These are phyloP conservation scores for Apodemus speciosus DNA, from an alignment of 2,113 vertebrate genomes.

Conservation along the genomic window DNA sequence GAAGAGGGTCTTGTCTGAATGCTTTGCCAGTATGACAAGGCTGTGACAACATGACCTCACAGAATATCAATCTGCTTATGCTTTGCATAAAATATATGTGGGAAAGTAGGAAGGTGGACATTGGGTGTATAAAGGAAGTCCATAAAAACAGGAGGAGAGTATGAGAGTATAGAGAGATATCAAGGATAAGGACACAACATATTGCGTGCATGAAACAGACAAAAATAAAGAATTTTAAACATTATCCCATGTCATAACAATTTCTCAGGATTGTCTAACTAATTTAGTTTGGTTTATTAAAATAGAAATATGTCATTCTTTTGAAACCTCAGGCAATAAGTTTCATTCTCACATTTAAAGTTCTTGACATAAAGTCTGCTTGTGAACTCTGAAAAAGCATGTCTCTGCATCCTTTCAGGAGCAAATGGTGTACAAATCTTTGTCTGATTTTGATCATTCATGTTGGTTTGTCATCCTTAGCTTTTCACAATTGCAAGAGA, in stretches of 20 bases:
- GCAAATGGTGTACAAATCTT: neutral
- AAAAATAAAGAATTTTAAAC: neutral
- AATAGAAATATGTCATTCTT: neutral
- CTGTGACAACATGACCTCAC: neutral
- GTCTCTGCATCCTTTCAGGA: neutral
- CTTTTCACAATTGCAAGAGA: neutral
- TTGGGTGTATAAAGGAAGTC: neutral
- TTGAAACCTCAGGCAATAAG: neutral
- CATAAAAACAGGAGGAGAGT: too few relatives aligned
- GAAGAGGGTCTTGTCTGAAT: neutral
- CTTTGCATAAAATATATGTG: neutral
- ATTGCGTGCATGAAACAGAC: too few relatives aligned
- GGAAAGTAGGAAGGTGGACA: too few relatives aligned
- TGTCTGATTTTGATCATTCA: neutral
- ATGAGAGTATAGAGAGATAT: accelerated
- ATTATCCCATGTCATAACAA: neutral
- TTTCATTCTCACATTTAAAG: neutral
- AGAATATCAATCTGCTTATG: neutral
- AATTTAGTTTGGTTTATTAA: neutral
- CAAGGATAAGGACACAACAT: neutral
- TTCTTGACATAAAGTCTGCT: neutral
- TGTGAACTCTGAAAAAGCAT: neutral
- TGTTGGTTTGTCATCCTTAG: neutral
- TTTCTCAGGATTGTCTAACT: neutral
- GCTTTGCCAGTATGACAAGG: accelerated